Evolutionary conservation across 2,797 vertebrate species (phyloP).

Genomic region (Coccyzus lansbergi): DNA sequence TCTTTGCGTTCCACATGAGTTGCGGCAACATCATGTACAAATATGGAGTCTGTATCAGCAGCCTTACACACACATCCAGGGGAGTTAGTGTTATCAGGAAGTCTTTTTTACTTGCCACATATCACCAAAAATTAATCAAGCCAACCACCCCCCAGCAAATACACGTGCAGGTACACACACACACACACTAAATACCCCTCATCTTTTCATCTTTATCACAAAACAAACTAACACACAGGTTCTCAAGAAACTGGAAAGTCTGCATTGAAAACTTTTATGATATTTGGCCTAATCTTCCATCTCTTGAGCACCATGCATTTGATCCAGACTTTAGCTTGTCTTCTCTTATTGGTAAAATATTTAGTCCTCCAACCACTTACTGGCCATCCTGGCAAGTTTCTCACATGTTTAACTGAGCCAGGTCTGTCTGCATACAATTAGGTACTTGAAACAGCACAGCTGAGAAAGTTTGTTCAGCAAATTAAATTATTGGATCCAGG

Average conservation of each 20-base stretch:
- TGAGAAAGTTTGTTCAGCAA: constrained; percentile 5
- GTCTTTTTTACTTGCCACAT: not conserved
- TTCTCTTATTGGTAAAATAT: not conserved
- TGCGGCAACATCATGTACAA: not conserved
- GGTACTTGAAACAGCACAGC: not conserved
- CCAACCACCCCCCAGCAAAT: not conserved
- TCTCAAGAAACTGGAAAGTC: not conserved
- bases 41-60: not conserved
- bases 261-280: not conserved
- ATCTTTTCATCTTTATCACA: not conserved
- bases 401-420: not conserved
- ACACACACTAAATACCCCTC: not conserved
- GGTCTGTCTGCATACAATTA: not conserved
- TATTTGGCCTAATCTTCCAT: not conserved
- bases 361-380: not conserved
- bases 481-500: not conserved
- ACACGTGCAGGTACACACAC: not conserved
- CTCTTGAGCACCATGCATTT: not conserved
- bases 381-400: not conserved
- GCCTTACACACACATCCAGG: not conserved
- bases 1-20: not conserved
- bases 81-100: not conserved
- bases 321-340: not conserved
- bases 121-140: not conserved
- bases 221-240: not conserved